These are phyloP conservation scores for Brenthis ino DNA, from an alignment of 2,888 invertebrate genomes.

Conservation along the genomic window DNA sequence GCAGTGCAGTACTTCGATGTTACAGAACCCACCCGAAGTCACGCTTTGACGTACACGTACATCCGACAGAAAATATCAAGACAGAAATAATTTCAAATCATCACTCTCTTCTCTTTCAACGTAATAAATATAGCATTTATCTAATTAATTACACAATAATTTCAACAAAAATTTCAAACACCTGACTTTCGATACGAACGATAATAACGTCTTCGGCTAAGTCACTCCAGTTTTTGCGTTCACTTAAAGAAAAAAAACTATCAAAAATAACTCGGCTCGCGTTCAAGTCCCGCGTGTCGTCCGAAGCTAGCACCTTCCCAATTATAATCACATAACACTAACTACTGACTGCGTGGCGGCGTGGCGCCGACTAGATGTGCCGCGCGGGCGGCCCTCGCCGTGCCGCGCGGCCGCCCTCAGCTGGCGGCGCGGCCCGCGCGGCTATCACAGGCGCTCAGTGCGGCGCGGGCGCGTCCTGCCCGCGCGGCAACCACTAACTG, in stretches of 20 bases:
- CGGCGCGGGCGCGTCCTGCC: constrained; percentile 76
- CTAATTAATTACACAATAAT: constrained; percentile 81
- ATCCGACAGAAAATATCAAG: constrained; percentile 75
- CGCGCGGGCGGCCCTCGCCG: constrained; percentile 50
- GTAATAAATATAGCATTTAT: constrained; percentile 80
- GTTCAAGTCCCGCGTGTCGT: constrained; percentile 79
- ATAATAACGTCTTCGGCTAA: constrained; percentile 76
- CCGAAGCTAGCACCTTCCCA: constrained; percentile 82
- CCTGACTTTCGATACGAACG: constrained; percentile 71
- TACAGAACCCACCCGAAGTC: constrained; percentile 63
- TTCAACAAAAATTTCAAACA: constrained; percentile 81
- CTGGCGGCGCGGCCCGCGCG: constrained; percentile 60
- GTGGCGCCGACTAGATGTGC: constrained; percentile 63
- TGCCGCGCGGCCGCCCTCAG: constrained; percentile 55
- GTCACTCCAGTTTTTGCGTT: constrained; percentile 78
- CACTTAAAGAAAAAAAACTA: constrained; percentile 82
- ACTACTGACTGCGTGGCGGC: constrained; percentile 75
- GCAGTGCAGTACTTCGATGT: constrained; percentile 47
- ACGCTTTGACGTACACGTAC: constrained; percentile 67
- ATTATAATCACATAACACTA: constrained; percentile 80
- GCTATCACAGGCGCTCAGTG: constrained; percentile 75
- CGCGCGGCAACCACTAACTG: constrained; percentile 83
- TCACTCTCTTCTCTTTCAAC: constrained; percentile 73
- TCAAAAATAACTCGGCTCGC: constrained; percentile 82
- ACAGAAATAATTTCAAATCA: constrained; percentile 81